These are phyloP conservation scores for Philopedon plagiatum DNA, from an alignment of 2,888 invertebrate genomes.

Conservation along the genomic window DNA sequence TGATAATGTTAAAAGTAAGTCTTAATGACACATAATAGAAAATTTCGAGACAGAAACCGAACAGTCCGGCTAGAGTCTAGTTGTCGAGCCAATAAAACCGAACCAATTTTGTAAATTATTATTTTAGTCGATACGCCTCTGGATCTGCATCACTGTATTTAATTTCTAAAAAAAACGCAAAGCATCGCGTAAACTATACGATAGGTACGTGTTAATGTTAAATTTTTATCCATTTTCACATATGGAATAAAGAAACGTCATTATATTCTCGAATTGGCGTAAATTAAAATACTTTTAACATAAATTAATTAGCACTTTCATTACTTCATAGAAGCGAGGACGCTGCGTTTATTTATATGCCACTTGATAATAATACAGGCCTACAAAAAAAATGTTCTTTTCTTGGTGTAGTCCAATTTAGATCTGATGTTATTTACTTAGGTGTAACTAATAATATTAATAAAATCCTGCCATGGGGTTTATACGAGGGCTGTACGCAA, in stretches of 20 bases:
- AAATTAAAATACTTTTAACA: background rate
- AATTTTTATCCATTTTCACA: conserved; percentile 10
- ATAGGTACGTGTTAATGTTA: background rate
- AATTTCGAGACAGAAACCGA: too few species aligned
- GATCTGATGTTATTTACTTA: too few species aligned
- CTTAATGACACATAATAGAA: too few species aligned
- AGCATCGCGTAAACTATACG: background rate
- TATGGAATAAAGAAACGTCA: background rate
- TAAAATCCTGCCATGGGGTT: too few species aligned
- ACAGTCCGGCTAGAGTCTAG: too few species aligned
- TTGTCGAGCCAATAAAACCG: too few species aligned
- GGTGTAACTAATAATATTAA: too few species aligned
- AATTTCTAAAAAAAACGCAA: background rate
- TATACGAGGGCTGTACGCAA: too few species aligned
- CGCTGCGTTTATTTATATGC: background rate
- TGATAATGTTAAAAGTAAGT: too few species aligned
- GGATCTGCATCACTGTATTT: background rate
- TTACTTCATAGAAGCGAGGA: background rate
- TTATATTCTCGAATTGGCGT: background rate
- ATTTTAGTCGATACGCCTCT: background rate
- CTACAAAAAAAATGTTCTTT: too few species aligned
- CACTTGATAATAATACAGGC: background rate
- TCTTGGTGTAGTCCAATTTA: too few species aligned
- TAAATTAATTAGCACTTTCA: conserved; percentile 3
- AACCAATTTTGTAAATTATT: too few species aligned